These are phyloP conservation scores for Harmothoe impar DNA, from an alignment of 2,888 invertebrate genomes.

Conservation along the genomic window DNA sequence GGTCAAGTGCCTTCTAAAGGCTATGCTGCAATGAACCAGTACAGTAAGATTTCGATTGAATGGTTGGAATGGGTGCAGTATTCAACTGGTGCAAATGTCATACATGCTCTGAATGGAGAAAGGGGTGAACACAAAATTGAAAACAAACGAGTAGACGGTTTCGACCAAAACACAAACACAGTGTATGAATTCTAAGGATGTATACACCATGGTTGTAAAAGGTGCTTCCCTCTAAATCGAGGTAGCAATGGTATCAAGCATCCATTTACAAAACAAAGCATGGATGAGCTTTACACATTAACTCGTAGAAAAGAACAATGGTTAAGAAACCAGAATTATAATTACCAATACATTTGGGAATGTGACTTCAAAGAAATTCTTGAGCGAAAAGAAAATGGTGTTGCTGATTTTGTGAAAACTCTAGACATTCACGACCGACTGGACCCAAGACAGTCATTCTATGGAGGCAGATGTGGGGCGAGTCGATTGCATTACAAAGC, in stretches of 20 bases:
- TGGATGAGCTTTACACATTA: constrained; percentile 26
- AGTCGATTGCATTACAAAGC: constrained; percentile 68
- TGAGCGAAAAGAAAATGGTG: not conserved
- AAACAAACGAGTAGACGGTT: not conserved
- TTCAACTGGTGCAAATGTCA: not conserved
- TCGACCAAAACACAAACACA: not conserved
- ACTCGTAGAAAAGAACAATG: not conserved
- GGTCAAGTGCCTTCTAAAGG: not conserved
- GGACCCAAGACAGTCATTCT: constrained; percentile 9
- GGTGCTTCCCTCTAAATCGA: not conserved
- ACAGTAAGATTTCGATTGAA: not conserved
- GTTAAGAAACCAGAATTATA: not conserved
- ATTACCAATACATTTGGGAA: constrained; percentile 37
- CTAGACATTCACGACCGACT: constrained; percentile 14
- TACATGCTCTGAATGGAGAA: not conserved
- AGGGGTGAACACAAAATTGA: constrained; percentile 1
- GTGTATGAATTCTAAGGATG: not conserved
- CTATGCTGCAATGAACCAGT: constrained; percentile 13
- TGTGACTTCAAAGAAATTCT: not conserved
- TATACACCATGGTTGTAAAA: constrained; percentile 21
- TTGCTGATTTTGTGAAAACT: not conserved
- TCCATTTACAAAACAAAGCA: constrained; percentile 11
- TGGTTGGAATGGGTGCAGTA: constrained; percentile 11
- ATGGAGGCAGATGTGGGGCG: constrained; percentile 33
- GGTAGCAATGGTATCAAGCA: not conserved